A percentile compares a stretch with the other conserved stretches of the same genome.
These are phyloP conservation scores for Nasua narica DNA, from an alignment of 2,797 vertebrate genomes.

Conservation along the genomic window DNA sequence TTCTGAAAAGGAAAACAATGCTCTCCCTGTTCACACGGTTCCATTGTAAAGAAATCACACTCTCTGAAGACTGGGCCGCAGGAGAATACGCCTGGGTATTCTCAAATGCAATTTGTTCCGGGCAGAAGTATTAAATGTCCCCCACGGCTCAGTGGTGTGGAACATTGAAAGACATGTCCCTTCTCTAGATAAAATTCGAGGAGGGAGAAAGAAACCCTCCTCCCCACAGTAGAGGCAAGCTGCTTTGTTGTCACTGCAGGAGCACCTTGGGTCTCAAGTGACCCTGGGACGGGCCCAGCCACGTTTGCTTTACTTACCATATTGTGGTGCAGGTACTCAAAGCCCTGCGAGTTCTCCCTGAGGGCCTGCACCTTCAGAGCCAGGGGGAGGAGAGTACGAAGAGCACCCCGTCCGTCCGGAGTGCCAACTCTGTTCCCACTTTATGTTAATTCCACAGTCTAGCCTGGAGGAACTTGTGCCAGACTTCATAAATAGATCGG, in stretches of 20 bases:
- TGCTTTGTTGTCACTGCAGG: not conserved
- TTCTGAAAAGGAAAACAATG: not conserved
- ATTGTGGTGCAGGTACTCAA: not conserved
- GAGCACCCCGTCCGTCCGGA: not conserved
- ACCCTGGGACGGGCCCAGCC: accelerated
- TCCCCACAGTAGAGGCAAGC: not conserved
- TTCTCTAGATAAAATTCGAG: not conserved
- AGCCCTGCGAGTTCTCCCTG: accelerated
- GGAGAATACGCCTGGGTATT: not conserved
- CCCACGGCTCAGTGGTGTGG: not conserved
- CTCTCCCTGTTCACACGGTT: not conserved
- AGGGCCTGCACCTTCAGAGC: not conserved
- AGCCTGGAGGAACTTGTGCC: not conserved
- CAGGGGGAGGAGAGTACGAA: not conserved
- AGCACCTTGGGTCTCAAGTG: not conserved
- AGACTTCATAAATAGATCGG: not conserved
- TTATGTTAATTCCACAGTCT: not conserved
- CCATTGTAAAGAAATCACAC: not conserved
- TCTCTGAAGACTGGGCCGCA: not conserved
- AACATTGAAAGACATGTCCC: not conserved
- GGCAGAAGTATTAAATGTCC: not conserved
- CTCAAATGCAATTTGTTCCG: not conserved
- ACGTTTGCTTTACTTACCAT: not conserved
- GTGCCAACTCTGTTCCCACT: not conserved
- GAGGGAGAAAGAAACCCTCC: not conserved